Conservation (phyloP, 2,888 invertebrate species). For the Yponomeuta malinellus region DNA sequence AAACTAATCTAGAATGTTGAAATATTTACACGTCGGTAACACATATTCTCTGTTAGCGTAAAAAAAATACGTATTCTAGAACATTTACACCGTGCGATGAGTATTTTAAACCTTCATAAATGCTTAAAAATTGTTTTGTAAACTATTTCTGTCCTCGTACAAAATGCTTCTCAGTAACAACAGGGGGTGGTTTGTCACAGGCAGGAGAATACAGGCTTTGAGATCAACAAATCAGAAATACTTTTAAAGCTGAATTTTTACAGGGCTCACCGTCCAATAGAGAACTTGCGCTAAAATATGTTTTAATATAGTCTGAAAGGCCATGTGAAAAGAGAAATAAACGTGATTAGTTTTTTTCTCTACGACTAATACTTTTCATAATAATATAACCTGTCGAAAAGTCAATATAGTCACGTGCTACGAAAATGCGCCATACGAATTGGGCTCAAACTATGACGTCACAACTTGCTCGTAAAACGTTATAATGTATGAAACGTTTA, state of each 20-base stretch:
- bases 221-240: slow-evolving; percentile 11
- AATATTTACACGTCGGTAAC: slow-evolving; percentile 63
- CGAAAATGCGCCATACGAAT: too few species aligned
- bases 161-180: not conserved
- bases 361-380: too few species aligned
- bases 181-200: slow-evolving; percentile 1
- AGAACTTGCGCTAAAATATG: too few species aligned
- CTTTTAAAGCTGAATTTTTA: slow-evolving; percentile 10
- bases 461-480: too few species aligned
- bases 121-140: slow-evolving; percentile 43
- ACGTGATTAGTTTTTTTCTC: too few species aligned
- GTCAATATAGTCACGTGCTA: too few species aligned
- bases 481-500: too few species aligned
- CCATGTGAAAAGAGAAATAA: too few species aligned
- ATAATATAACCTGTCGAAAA: too few species aligned
- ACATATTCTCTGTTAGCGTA: slow-evolving; percentile 22
- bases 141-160: not conserved
- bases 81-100: slow-evolving; percentile 17
- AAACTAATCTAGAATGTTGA: slow-evolving; percentile 48
- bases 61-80: slow-evolving; percentile 20
- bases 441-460: too few species aligned
- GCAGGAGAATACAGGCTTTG: slow-evolving; percentile 3
- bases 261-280: not conserved
- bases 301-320: too few species aligned
- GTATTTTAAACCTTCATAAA: slow-evolving; percentile 30